Base-by-base conservation (phyloP, 2,888 invertebrate species). In the Pollenia labialis region DNA sequence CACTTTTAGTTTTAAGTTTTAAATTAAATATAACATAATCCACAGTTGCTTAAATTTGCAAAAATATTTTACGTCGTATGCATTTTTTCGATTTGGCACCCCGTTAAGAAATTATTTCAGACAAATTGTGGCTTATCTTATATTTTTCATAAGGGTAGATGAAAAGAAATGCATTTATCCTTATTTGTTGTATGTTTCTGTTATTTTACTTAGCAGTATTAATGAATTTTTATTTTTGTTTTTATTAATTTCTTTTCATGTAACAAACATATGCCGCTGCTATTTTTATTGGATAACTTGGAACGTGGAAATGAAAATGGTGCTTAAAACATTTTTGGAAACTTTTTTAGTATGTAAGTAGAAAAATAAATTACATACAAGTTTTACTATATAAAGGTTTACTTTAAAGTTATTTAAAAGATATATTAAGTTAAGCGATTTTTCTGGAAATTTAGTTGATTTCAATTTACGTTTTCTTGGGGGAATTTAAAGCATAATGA, bases 191-290 rank as follows among this genome's bases (percentile, higher is more conserved):
- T 50, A 60, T 68, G 72, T 85, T 79, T 74, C 74, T 44, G 71
- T 81, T 56, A 82, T 64, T 75, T 48, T 72, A 23, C 23, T 23
- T n/a, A 46, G 10, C 32, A 46, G 32, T 60, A 76, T 76, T 79
- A 81, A 18, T 71, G 50, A 16, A n/a, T 66, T 42, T 42, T 16
- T 68, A 71, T 64, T 85, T 80, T 11, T 44, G 75, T 46, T 81
- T 69, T 64, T 60, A 44, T 72, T 64, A 16, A 79, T 82, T 72
- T 81, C 58, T 82, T 88, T 88, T 80, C 85, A 87, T 85, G 71
- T 32, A 44, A 42, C 54, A 58, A 71, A 46, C 42, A 58, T 54
- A 44, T 72, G 54, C 56, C 42, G 66, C 40, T 54, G 44, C 58
- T 32, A 10, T 10, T 44, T 23, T 44, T 32, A 40, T 11, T 54